Conservation (phyloP, 2,113 vertebrate species). For the Campylorhamphus procurvoides region DNA sequence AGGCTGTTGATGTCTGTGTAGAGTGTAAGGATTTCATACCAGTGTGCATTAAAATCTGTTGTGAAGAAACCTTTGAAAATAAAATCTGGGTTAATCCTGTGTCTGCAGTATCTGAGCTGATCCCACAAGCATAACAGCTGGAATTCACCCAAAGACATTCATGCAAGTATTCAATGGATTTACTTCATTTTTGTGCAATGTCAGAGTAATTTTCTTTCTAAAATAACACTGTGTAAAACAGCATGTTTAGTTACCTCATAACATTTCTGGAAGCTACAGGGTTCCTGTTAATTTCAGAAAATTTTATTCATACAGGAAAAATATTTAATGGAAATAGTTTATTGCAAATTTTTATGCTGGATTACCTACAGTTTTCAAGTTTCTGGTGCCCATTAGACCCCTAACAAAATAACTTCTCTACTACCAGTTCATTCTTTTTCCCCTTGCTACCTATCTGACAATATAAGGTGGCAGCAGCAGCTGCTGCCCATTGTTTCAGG, state of each 20-base stretch:
- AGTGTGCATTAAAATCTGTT: neutral
- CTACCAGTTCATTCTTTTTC: neutral
- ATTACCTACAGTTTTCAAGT: neutral
- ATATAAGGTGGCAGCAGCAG: neutral
- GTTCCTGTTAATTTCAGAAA: constrained; percentile 8
- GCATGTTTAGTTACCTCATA: constrained; percentile 14
- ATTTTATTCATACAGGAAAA: neutral
- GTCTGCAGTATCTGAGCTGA: neutral
- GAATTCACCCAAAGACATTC: constrained; percentile 4
- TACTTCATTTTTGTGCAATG: neutral
- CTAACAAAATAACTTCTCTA: neutral
- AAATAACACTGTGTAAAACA: constrained; percentile 15
- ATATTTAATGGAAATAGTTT: neutral
- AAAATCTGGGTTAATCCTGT: constrained; percentile 21
- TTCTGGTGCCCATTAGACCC: neutral
- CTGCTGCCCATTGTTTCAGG: neutral
- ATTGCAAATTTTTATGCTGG: neutral
- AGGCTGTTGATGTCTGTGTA: neutral
- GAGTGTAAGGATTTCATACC: neutral
- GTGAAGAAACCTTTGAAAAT: neutral
- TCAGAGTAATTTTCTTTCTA: neutral
- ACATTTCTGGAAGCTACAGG: neutral
- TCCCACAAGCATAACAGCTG: neutral
- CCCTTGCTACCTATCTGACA: neutral
- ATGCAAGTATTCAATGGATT: neutral